phyloP scores from a whole-genome alignment of 2,113 vertebrate genomes.

The Centrocercus urophasianus region DNA sequence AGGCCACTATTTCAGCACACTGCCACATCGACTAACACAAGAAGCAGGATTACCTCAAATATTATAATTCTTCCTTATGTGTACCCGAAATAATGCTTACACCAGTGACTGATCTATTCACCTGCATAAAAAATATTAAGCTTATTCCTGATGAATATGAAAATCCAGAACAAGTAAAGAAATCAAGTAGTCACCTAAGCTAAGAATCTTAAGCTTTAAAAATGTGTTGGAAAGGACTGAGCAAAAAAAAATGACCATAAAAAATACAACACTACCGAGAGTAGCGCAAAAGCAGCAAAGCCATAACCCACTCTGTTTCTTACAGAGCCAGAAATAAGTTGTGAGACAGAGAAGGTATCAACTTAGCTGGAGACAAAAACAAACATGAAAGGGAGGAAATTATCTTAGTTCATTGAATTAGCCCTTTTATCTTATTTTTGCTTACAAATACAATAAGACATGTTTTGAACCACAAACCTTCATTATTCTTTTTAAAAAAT shows the following conservation, averaged over 20 bases:
- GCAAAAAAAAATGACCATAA: background rate
- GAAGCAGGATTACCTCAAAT: background rate
- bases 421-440: background rate
- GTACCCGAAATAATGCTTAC: background rate
- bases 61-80: background rate
- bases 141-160: background rate
- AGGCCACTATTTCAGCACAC: background rate
- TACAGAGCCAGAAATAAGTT: background rate
- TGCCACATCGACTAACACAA: background rate
- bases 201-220: background rate
- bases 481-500: background rate
- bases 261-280: background rate
- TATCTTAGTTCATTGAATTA: background rate
- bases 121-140: background rate
- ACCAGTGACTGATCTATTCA: background rate
- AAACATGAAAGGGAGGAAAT: background rate
- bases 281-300: background rate
- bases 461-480: background rate
- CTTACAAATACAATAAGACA: background rate
- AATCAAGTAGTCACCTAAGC: background rate
- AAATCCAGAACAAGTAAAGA: background rate
- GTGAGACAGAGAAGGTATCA: background rate
- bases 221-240: background rate
- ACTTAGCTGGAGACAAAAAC: background rate
- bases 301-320: background rate